Evolutionary conservation across 1,140 invertebrate genomes (phyloP), one percentile per base, ranked within the genome.

Genomic region (Globodera rostochiensis): DNA sequence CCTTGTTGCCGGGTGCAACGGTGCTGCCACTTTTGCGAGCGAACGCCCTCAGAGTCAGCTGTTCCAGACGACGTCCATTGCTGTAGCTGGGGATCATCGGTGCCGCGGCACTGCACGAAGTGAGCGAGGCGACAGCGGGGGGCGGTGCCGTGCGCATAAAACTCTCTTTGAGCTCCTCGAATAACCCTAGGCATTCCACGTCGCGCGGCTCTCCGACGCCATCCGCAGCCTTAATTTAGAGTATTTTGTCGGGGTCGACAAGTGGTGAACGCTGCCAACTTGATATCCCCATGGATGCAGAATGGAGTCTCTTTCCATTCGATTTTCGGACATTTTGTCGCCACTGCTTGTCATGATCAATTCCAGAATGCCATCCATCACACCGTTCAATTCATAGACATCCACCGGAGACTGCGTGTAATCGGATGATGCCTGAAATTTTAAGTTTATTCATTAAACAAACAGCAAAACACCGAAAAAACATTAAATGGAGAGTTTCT

Each of bases 41-140:
- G 47, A 67, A 82, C 21, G 53, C 50, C 6, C 73, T 21, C 49
- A 80, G 49, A 15, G 25, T 79, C 21, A 82, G 19, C 71, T 85
- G 78, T 36, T 79, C 70, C 15, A 60, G 71, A 57, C 15, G 47
- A 13, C 64, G 49, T 25, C 50, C 81, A 13, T 83, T 83, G 21
- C 79, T 82, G 21, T 77, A 74, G 46, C 86, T 87, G 11, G 69
- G 71, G 64, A 85, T 79, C 36, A 86, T 69, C n/a, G 85, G 73
- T 47, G 80, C 69, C 11, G 57, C 57, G 5, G 57, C 57, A 64
- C 13, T 19, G 57, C 13, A 64, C 84, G 75, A 82, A 7, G 84
- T 86, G 3, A 85, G 85, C 0, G 84, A 85, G 1, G 84, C 84
- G 60, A 85, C 83, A 13, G 85, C 83, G 47, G 57, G 73, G 25